phyloP scores from a whole-genome alignment of 2,888 invertebrate species.

The Spisula solida region DNA sequence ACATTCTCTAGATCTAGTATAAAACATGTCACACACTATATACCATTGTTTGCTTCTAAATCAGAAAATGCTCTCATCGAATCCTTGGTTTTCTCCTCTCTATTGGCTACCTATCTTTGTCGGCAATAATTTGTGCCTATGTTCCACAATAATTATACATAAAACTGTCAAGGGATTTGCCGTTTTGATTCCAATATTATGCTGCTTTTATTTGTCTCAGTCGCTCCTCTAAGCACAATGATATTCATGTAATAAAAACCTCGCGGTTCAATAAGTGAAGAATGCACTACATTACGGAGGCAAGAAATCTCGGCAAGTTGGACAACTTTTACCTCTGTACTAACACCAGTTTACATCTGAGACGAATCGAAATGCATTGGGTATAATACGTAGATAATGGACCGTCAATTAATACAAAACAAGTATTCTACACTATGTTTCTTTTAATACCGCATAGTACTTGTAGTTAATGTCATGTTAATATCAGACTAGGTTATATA shows the following conservation, averaged over 20 bases:
- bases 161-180: background rate
- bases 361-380: too few relatives aligned
- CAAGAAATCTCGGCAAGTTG: background rate
- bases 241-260: background rate
- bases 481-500: too few relatives aligned
- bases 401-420: too few relatives aligned
- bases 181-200: background rate
- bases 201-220: background rate
- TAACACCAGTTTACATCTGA: too few relatives aligned
- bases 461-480: too few relatives aligned
- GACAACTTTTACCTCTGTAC: too few relatives aligned
- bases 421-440: too few relatives aligned
- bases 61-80: background rate
- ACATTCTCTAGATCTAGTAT: background rate
- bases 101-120: background rate
- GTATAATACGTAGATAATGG: too few relatives aligned
- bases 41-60: background rate
- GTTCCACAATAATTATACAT: conserved; percentile 16
- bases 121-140: background rate
- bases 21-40: background rate
- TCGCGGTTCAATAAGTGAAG: background rate
- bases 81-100: background rate
- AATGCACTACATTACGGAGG: background rate
- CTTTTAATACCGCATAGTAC: too few relatives aligned
- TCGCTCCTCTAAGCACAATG: background rate